Evolutionary conservation across 2,797 vertebrate genomes (phyloP).

Genomic region (Phylloscopus collybita): DNA sequence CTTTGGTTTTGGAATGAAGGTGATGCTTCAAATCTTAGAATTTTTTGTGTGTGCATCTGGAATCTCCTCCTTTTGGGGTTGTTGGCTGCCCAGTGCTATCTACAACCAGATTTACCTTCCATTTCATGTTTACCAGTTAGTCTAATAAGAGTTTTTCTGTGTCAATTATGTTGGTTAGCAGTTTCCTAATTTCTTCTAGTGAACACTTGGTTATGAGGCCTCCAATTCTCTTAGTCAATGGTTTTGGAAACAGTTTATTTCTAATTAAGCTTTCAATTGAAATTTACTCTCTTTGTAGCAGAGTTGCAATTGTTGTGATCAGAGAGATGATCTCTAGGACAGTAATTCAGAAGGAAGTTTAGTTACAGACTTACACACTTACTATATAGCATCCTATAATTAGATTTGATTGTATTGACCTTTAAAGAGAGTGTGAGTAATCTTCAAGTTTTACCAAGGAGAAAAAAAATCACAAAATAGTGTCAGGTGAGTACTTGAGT

Average conservation of each 20-base stretch:
- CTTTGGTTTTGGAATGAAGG: background rate
- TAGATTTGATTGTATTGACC: background rate
- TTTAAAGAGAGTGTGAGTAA: background rate
- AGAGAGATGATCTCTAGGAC: background rate
- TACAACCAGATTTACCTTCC: background rate
- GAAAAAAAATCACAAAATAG: background rate
- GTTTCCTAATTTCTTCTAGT: background rate
- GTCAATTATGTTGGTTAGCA: background rate
- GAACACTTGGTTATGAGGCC: background rate
- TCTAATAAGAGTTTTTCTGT: background rate
- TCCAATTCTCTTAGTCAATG: background rate
- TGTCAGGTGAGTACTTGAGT: background rate
- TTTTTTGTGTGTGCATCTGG: background rate
- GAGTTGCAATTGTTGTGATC: background rate
- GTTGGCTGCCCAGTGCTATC: background rate
- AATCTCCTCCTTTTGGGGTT: background rate
- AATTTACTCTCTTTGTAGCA: background rate
- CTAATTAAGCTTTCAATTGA: background rate
- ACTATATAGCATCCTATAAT: background rate
- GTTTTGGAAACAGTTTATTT: background rate
- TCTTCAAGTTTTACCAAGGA: background rate
- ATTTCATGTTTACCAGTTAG: background rate
- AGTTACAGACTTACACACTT: background rate
- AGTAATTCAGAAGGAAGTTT: background rate
- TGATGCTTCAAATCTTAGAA: background rate